Base-by-base conservation (phyloP, 1,140 invertebrate species). In the Drosophila albomicans region DNA sequence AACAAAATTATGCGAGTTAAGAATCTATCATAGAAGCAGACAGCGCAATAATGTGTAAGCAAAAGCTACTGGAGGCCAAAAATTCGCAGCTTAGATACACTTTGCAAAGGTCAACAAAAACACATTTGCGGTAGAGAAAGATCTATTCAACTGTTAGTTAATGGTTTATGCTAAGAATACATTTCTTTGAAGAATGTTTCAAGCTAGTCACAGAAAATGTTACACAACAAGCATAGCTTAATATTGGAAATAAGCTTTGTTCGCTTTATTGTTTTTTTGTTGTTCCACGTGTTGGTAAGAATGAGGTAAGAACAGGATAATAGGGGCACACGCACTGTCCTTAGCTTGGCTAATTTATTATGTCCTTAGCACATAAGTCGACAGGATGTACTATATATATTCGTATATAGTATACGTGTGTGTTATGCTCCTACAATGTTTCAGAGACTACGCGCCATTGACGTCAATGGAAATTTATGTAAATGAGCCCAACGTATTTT, bases 391-490 rank as follows among this genome's bases (percentile, higher is more conserved):
- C 35, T 25, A 25, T 3, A 32, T 32, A 32, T 8, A 38, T 38
- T 11, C 11, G 11, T n/a, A 45, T 45, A 45, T 64, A 64, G 35
- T 65, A 45, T 58, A 57, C 30, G 30, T 0, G 8, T 38, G 35
- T 45, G 35, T 28, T 70, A 67, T 73, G 69, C 32, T 73, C 52
- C 58, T 45, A 59, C 15, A 54, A 49, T 13, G 15, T 43, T 30
- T 15, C 46, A 54, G 8, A 5, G 38, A 38, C 58, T 30, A 10
- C 13, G 2, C 11, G 28, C 8, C 13, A 49, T 57, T 62, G 38
- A 87, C 82, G 82, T 82, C 82, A 87, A 79, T 73, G 65, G 58
- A 64, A 75, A 69, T 67, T 79, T 70, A 87, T 86, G 75, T 58
- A 76, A 86, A 82, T 73, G 59, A 72, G 52, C 5, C 30, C 54